Evolutionary conservation across 2,888 invertebrate species (phyloP).

Genomic region (Drosophila lacicola): DNA sequence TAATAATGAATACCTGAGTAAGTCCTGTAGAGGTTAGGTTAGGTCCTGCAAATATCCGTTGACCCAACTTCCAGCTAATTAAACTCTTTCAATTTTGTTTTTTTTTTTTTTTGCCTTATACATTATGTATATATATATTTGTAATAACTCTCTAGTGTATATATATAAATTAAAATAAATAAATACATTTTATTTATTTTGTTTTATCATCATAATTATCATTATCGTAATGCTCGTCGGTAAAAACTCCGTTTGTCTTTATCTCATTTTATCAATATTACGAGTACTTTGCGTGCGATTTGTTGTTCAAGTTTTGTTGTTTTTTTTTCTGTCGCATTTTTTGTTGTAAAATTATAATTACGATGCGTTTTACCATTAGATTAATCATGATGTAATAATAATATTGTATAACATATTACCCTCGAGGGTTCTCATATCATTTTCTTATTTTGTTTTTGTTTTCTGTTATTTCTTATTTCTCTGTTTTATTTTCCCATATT

Average conservation of each 20-base stretch:
- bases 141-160: constrained; percentile 85
- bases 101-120: constrained; percentile 74
- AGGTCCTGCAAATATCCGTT: no score
- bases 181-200: constrained; percentile 83
- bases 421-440: constrained; percentile 21
- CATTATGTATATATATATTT: constrained; percentile 82
- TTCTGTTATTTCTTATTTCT: neutral
- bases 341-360: constrained; percentile 68
- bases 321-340: constrained; percentile 36
- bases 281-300: constrained; percentile 60
- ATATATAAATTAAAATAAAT: constrained; percentile 85
- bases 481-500: constrained; percentile 48
- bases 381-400: constrained; percentile 69
- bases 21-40: neutral
- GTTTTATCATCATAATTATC: constrained; percentile 60
- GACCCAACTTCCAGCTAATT: neutral
- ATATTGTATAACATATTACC: constrained; percentile 75
- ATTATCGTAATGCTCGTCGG: constrained; percentile 69
- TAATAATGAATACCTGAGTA: neutral
- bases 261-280: constrained; percentile 70
- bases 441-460: constrained; percentile 6
- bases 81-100: constrained; percentile 12
- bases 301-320: constrained; percentile 60
- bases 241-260: constrained; percentile 74
- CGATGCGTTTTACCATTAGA: constrained; percentile 58